Percentiles rank a stretch among this genome's conserved stretches.
These are phyloP conservation scores for Periphyllus acericola DNA, from an alignment of 2,888 invertebrate genomes.

Conservation along the genomic window DNA sequence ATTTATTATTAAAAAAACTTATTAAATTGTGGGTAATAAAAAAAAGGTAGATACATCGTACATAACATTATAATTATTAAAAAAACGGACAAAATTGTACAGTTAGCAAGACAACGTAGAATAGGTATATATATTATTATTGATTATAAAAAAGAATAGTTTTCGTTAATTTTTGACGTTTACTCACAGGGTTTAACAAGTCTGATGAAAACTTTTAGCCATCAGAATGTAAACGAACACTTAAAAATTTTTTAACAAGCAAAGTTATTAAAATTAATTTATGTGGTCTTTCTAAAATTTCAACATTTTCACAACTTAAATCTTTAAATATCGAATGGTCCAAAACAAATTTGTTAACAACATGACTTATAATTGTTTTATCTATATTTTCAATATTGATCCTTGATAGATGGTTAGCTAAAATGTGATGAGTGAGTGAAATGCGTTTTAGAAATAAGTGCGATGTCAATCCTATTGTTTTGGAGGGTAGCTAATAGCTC, in stretches of 20 bases:
- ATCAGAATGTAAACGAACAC: slow-evolving; percentile 16
- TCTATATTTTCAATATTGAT: too few relatives aligned
- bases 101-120: too few relatives aligned
- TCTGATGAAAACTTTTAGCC: neutral
- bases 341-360: too few relatives aligned
- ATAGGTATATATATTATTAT: neutral
- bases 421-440: too few relatives aligned
- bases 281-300: slow-evolving; percentile 18
- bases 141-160: slow-evolving; percentile 33
- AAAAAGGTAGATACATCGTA: too few relatives aligned
- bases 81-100: too few relatives aligned
- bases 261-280: slow-evolving; percentile 21
- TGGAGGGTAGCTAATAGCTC: slow-evolving; percentile 5
- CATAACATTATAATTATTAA: too few relatives aligned
- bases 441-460: neutral
- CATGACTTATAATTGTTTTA: too few relatives aligned
- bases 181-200: slow-evolving; percentile 1
- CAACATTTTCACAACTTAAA: slow-evolving; percentile 27
- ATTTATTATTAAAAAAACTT: too few relatives aligned
- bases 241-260: slow-evolving; percentile 18
- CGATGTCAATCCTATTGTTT: slow-evolving; percentile 3
- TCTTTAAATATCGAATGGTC: too few relatives aligned
- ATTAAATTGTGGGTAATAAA: too few relatives aligned
- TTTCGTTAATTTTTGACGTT: slow-evolving; percentile 19
- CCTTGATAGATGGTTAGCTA: too few relatives aligned